A percentile compares a stretch with the other conserved stretches of the same genome.
Conservation (phyloP, 2,113 vertebrate genomes). For the Oreotrochilus melanogaster region DNA sequence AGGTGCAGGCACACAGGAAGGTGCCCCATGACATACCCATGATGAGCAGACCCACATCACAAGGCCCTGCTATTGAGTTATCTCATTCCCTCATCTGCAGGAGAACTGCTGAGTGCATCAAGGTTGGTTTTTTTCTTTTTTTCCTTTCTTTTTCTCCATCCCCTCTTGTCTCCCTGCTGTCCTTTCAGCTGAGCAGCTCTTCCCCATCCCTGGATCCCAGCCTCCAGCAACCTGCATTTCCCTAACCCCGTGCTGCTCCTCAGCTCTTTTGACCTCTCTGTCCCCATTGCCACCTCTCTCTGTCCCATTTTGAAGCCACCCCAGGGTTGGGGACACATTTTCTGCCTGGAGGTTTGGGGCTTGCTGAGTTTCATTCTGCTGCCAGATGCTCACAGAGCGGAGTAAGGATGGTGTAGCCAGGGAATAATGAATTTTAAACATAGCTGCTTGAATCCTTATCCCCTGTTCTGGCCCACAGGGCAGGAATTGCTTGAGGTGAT, state of each 20-base stretch:
- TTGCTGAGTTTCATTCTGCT: not conserved
- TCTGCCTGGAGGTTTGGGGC: not conserved
- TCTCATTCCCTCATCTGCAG: not conserved
- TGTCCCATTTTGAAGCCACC: not conserved
- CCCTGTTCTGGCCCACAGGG: too few relatives aligned
- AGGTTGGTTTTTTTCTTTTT: too few relatives aligned
- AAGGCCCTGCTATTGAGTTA: not conserved
- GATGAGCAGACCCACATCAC: not conserved
- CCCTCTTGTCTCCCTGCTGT: too few relatives aligned
- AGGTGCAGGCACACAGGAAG: too few relatives aligned
- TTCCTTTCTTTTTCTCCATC: not conserved
- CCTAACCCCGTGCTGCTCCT: fast-evolving
- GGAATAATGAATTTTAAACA: not conserved
- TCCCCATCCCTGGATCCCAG: not conserved
- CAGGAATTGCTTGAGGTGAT: not conserved
- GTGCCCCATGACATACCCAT: not conserved
- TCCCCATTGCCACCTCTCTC: not conserved
- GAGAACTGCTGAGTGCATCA: not conserved
- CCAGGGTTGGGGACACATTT: fast-evolving
- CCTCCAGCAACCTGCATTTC: not conserved
- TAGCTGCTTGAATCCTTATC: not conserved
- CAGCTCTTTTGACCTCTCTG: not conserved
- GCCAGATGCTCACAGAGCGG: fast-evolving
- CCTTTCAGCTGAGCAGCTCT: not conserved
- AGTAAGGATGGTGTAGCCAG: fast-evolving